Percentiles rank a stretch among this genome's conserved stretches.
phyloP scores from a whole-genome alignment of 1,140 invertebrate genomes.

The Nasonia giraulti region DNA sequence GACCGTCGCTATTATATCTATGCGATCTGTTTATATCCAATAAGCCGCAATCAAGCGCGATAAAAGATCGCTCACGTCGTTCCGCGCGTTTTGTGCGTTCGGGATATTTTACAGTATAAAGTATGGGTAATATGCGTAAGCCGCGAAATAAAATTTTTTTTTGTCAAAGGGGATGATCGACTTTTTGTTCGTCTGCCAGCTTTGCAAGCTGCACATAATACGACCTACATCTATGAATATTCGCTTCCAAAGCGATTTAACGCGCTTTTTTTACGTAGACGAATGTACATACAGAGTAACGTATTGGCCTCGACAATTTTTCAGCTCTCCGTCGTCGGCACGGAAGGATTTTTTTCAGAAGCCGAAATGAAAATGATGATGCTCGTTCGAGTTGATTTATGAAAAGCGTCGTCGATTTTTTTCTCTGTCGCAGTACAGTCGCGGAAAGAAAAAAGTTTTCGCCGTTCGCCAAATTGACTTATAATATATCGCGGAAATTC shows the following conservation, averaged over 20 bases:
- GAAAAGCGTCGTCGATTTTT: not conserved
- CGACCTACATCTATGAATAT: no score
- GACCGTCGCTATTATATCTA: not conserved
- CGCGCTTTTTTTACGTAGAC: not conserved
- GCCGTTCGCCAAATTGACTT: not conserved
- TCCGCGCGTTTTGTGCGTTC: not conserved
- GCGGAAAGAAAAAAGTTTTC: not conserved
- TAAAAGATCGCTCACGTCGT: not conserved
- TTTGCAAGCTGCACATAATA: no score
- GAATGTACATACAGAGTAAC: not conserved
- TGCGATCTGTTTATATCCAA: constrained; percentile 21
- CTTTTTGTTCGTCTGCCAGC: no score
- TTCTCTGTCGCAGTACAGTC: not conserved
- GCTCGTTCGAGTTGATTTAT: not conserved
- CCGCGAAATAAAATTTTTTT: no score
- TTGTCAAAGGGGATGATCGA: no score
- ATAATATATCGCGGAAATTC: not conserved
- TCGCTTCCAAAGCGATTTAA: no score
- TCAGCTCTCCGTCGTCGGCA: no score
- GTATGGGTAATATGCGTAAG: no score
- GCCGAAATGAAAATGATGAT: not conserved
- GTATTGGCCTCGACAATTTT: no score
- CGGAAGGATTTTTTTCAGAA: not conserved
- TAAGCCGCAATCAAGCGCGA: not conserved
- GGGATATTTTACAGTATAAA: no score